Evolutionary conservation across 2,797 vertebrate species (phyloP).

Genomic region (Enteromius fasciolatus): DNA sequence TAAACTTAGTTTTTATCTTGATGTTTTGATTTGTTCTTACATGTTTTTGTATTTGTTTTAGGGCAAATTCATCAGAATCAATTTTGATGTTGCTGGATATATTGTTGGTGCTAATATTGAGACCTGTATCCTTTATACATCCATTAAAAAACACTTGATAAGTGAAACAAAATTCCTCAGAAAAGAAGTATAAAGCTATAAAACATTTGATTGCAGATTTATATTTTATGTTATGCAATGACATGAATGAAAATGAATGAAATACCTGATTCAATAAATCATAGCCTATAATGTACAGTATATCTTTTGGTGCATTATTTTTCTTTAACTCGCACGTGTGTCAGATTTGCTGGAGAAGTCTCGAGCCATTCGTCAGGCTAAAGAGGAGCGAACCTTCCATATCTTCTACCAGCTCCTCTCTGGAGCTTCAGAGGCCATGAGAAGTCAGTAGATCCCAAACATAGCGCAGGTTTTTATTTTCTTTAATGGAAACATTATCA

Average conservation of each 20-base stretch:
- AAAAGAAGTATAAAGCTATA: no score
- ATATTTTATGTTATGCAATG: neutral
- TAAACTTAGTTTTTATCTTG: neutral
- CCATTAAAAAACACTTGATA: neutral
- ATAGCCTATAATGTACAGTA: neutral
- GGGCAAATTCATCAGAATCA: slow-evolving; percentile 95
- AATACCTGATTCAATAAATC: no score
- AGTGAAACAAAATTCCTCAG: neutral
- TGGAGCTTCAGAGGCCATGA: slow-evolving; percentile 81
- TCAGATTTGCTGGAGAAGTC: slow-evolving; percentile 93
- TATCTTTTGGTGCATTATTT: neutral
- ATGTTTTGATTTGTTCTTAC: neutral
- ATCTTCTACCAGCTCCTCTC: slow-evolving; percentile 90
- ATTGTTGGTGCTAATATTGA: slow-evolving; percentile 95
- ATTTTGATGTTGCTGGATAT: slow-evolving; percentile 91
- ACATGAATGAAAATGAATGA: no score
- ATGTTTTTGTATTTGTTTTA: slow-evolving; percentile 58
- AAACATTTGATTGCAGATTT: no score
- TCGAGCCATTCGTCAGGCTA: slow-evolving; percentile 89
- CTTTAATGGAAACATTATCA: neutral
- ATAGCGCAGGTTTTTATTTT: neutral
- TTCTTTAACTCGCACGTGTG: slow-evolving; percentile 64
- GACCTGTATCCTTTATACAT: slow-evolving; percentile 87
- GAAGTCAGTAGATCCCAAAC: slow-evolving; percentile 70
- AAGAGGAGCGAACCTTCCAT: slow-evolving; percentile 92